phyloP scores from a whole-genome alignment of 1,140 invertebrate species.

The Ceratina japonica region DNA sequence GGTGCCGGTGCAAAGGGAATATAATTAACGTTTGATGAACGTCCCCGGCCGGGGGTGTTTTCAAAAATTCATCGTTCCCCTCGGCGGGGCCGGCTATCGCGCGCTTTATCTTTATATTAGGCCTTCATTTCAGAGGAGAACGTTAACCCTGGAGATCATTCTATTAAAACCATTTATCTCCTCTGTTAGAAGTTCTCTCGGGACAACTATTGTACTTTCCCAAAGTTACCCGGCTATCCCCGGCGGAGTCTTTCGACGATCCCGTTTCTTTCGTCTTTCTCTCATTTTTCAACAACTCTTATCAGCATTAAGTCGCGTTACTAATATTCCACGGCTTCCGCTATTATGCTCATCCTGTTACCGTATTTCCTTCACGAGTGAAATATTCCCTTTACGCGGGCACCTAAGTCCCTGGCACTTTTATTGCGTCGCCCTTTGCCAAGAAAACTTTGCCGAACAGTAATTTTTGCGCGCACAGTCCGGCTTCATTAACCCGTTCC shows the following conservation, averaged over 20 bases:
- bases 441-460: background rate
- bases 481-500: background rate
- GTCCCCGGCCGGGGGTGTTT: background rate
- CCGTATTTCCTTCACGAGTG: constrained; percentile 12
- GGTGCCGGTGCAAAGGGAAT: no score
- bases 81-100: background rate
- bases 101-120: constrained; percentile 24
- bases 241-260: constrained; percentile 37
- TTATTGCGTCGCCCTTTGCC: background rate
- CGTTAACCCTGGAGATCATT: constrained; percentile 36
- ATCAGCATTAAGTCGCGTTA: constrained; percentile 34
- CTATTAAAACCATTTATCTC: constrained; percentile 62
- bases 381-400: background rate
- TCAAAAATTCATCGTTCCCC: constrained; percentile 19
- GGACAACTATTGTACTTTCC: constrained; percentile 51
- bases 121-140: constrained; percentile 10
- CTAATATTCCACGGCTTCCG: constrained; percentile 34
- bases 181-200: constrained; percentile 30
- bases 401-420: background rate
- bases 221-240: constrained; percentile 48
- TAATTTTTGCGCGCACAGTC: background rate
- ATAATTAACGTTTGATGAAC: background rate
- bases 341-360: constrained; percentile 35
- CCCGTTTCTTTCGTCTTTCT: constrained; percentile 41
- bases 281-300: constrained; percentile 48